Evolutionary conservation across 2,797 vertebrate species (phyloP), one percentile per base, ranked within the genome.

Genomic region (Enteromius mattozi): DNA sequence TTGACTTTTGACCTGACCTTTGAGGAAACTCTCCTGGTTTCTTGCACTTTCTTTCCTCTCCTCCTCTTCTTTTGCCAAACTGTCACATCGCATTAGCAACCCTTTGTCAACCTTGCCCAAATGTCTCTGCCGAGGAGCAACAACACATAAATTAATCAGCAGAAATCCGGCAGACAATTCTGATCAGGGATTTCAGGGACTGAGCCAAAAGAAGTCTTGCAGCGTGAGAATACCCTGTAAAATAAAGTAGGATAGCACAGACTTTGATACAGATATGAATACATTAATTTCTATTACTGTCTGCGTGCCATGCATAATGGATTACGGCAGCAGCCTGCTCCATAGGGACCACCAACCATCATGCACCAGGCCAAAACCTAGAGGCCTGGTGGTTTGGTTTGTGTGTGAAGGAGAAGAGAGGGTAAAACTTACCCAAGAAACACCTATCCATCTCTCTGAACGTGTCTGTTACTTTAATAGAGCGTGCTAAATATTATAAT

Each of bases 121-220:
- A 51, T 65, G 45, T 42, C 69, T 85, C 63, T 72, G 19, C 49
- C 3, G 70, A 74, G 69, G 24, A 84, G 84, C 54, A 80, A 37
- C 56, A 78, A 71, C 86, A 74, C 86, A 88, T 89, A 80, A 88
- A 89, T 89, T 80, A 87, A 86, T 88, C 80, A 87, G 76, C 61
- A 61, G 76, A 79, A 40, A 84, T 59, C 51, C 21, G 17, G 10
- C 69, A 78, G 61, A 87, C 75, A 47, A 85, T 72, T 80, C 51
- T 80, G 45, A 68, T 83, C 69, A 30, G 65, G 59, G 59, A 51
- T 68, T 86, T 83, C 49, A 68, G 70, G 47, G 71, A 65, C 70
- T 19, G 77, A 76, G 65, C 51, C 61, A 24, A n/a, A 27, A 78
- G 37, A 77, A 27, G 59, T 66, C 59, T 66, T 40, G 71, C 45